Conservation (phyloP, 2,888 invertebrate species). For the Tortricodes alternella region DNA sequence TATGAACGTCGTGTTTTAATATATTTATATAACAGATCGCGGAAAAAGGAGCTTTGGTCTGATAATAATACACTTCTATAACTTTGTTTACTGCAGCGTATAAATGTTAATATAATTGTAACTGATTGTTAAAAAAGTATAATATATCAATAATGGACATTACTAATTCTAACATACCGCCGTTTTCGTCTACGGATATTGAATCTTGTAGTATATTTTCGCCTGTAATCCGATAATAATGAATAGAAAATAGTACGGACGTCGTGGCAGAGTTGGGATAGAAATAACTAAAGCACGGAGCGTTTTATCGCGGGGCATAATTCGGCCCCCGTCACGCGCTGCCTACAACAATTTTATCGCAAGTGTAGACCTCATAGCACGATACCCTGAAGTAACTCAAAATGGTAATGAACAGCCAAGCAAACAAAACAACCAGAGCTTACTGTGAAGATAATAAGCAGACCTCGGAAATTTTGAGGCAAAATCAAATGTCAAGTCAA, state of each 20-base stretch:
- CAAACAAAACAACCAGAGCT: background rate
- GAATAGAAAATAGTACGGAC: constrained; percentile 68
- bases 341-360: constrained; percentile 59
- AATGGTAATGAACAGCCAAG: background rate
- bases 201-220: constrained; percentile 33
- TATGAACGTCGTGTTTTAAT: too few species aligned
- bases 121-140: too few species aligned
- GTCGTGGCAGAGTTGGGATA: constrained; percentile 58
- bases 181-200: background rate
- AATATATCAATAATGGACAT: too few species aligned
- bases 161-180: too few species aligned
- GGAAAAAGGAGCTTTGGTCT: too few species aligned
- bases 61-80: too few species aligned
- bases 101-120: too few species aligned
- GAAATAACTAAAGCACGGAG: constrained; percentile 62
- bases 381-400: background rate
- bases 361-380: constrained; percentile 38
- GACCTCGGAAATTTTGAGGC: too few species aligned
- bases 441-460: too few species aligned
- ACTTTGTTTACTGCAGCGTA: too few species aligned
- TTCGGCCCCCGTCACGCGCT: constrained; percentile 68
- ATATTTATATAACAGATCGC: too few species aligned
- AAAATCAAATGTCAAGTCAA: too few species aligned
- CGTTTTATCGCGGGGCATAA: constrained; percentile 66
- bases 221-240: constrained; percentile 71